Base-by-base conservation (phyloP, 2,797 vertebrate genomes). In the Syndactyla subalaris region DNA sequence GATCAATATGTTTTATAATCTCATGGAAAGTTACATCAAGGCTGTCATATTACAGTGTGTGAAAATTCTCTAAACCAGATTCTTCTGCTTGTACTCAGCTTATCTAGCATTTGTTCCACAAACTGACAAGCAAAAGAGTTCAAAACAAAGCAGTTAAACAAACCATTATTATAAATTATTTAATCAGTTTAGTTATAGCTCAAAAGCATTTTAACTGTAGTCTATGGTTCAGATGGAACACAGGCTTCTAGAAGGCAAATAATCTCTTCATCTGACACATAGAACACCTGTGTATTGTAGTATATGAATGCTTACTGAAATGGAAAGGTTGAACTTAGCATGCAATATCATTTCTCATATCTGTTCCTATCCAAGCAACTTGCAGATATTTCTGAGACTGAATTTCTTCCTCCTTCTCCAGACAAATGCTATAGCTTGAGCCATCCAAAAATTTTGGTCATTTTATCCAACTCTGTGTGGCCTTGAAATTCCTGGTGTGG, bases 121-220 rank as follows among this genome's bases (percentile, higher is more conserved):
- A 65, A 67, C 41, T 62, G 70, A 5, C 3, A 57, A 46, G 12
- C 4, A 43, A 92, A 95, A 91, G 41, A 92, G 39, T 93, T 83
- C 17, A 80, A 96, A 97, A 76, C 36, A 95, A 96, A 59, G 11
- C n/a, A 68, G 36, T 77, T 58, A 91, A 88, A 73, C 10, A 85
- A 83, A 84, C 10, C 32, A 61, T 43, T 78, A 48, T 95, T 89
- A 81, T 59, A 92, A 94, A 88, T 45, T 26, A 57, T 30, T 68
- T 93, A 92, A 92, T 94, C 62, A 94, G 46, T 85, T 94, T 89
- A 89, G 46, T 78, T n/a, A 34, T 34, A 62, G 19, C 10, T 51
- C 9, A 38, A 58, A 68, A 68, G 23, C 19, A 5, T 4, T 66
- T 49, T 55, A 65, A 59, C 9, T 3, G 1, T 39, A 71, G 6